Percentiles rank a stretch among this genome's conserved stretches.
Evolutionary conservation across 2,888 invertebrate genomes (phyloP).

Genomic region (Troides helena): DNA sequence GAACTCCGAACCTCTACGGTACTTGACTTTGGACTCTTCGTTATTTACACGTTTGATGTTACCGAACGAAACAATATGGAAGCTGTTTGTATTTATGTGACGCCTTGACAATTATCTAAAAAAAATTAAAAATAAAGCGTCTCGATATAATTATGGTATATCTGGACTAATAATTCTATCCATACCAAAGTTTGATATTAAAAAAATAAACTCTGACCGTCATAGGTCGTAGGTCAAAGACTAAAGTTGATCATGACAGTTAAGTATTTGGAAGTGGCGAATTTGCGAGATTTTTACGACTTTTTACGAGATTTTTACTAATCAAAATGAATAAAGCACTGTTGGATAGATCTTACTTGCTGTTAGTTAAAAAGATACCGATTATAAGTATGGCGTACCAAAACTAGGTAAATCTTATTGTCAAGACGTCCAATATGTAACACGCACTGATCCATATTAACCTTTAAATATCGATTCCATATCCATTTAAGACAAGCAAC

Average conservation of each 20-base stretch:
- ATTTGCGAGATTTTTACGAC: too few species aligned
- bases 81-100: not conserved
- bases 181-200: too few species aligned
- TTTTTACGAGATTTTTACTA: too few species aligned
- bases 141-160: not conserved
- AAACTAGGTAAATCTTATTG: not conserved
- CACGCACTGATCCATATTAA: not conserved
- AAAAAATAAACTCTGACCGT: too few species aligned
- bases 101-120: not conserved
- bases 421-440: not conserved
- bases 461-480: not conserved
- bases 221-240: too few species aligned
- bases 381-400: not conserved
- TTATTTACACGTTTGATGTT: not conserved
- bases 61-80: not conserved
- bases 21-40: not conserved
- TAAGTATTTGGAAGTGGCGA: too few species aligned
- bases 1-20: not conserved
- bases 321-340: too few species aligned
- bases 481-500: conserved; percentile 1
- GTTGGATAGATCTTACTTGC: too few species aligned
- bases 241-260: too few species aligned
- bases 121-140: too few species aligned
- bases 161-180: too few species aligned
- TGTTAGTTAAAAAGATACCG: not conserved